Evolutionary conservation across 2,797 vertebrate genomes (phyloP), one percentile per base, ranked within the genome.

Genomic region (Chelmon rostratus): DNA sequence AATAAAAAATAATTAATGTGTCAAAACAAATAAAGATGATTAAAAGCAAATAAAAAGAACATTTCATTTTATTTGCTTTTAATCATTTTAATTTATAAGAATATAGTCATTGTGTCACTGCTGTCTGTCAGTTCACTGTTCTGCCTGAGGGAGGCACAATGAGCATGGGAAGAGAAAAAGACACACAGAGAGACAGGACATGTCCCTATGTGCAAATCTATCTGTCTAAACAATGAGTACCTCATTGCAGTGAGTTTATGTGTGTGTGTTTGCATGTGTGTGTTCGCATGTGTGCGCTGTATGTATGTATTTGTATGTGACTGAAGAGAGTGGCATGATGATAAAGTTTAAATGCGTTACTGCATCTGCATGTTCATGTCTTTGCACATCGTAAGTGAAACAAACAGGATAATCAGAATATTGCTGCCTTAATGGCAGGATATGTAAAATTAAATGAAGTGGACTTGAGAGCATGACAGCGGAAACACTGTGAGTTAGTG

Each of bases 61-160:
- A 25, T 16, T 15, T n/a, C n/a, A n/a, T n/a, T n/a, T n/a, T n/a
- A n/a, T n/a, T n/a, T n/a, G n/a, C n/a, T n/a, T n/a, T n/a, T n/a
- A n/a, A n/a, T n/a, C n/a, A n/a, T n/a, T n/a, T n/a, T n/a, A n/a
- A n/a, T n/a, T n/a, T n/a, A 18, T 31, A 46, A 47, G 28, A 35
- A 21, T 16, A 2, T 18, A 35, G 18, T 38, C 5, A 9, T 1
- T 13, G 15, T 21, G 7, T 25, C 3, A 18, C n/a, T 56, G 10
- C 11, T 66, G 8, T 35, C 59, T 59, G 28, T 71, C 68, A 84
- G 23, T 91, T 85, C 82, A 57, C 52, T 73, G 9, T 37, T 62
- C 31, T 63, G 44, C 85, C 89, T 81, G 74, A 76, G 70, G 85
- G 86, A 70, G 89, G 88, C 85, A 79, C 80, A 88, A 56, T 11